A percentile compares a stretch with the other conserved stretches of the same genome.
These are phyloP conservation scores for Brenthis daphne DNA, from an alignment of 2,888 invertebrate species.

Conservation along the genomic window DNA sequence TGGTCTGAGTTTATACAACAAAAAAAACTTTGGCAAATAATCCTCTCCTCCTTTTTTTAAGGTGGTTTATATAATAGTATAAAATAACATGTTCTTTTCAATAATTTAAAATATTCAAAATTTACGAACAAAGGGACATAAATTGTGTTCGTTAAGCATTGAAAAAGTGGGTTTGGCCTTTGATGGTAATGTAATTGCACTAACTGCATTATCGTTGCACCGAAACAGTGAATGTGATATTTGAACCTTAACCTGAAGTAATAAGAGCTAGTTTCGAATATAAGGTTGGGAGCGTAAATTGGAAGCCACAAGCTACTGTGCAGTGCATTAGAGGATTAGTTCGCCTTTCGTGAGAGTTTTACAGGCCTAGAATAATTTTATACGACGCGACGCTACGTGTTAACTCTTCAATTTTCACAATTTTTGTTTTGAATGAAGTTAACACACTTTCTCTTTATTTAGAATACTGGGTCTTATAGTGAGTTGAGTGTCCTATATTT, in stretches of 20 bases:
- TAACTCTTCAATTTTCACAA: constrained; percentile 3
- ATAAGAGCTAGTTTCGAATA: constrained; percentile 11
- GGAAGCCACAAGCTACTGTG: constrained; percentile 21
- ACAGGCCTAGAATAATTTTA: constrained; percentile 26
- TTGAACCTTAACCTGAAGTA: constrained; percentile 6
- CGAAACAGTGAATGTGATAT: constrained; percentile 1
- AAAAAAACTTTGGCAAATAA: too few species aligned
- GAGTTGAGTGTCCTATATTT: constrained; percentile 7
- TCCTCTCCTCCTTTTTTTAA: too few species aligned
- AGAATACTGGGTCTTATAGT: background rate
- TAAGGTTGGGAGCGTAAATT: constrained; percentile 7
- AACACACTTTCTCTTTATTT: constrained; percentile 6
- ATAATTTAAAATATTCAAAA: constrained; percentile 2
- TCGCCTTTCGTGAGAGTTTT: constrained; percentile 25
- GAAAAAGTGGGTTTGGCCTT: constrained; percentile 43
- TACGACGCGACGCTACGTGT: background rate
- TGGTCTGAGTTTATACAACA: too few species aligned
- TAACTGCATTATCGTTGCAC: constrained; percentile 35
- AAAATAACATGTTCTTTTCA: background rate
- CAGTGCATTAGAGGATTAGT: constrained; percentile 36
- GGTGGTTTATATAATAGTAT: too few species aligned
- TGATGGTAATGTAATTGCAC: constrained; percentile 40
- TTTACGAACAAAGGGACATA: constrained; percentile 43
- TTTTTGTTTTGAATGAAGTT: constrained; percentile 11
- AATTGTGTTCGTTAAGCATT: constrained; percentile 46